phyloP scores from a whole-genome alignment of 2,888 invertebrate genomes.

The Pollenia griseotomentosa region DNA sequence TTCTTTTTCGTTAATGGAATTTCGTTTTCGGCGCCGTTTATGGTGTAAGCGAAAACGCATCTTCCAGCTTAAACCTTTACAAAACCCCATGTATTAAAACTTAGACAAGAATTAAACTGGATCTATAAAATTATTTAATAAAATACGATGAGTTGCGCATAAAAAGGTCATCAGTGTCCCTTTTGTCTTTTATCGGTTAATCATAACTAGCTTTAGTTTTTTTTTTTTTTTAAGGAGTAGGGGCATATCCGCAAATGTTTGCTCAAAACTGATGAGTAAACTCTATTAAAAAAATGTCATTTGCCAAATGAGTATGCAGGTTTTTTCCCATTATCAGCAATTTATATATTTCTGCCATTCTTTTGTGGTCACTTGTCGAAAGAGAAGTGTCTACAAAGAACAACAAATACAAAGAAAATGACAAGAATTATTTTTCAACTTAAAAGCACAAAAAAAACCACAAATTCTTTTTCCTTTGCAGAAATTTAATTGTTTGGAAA shows the following conservation, averaged over 20 bases:
- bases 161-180: too few relatives aligned
- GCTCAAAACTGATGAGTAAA: conserved; percentile 17
- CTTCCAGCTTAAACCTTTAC: too few relatives aligned
- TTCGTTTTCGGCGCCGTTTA: too few relatives aligned
- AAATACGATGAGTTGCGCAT: too few relatives aligned
- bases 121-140: too few relatives aligned
- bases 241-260: conserved; percentile 1
- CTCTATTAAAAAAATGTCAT: conserved; percentile 63
- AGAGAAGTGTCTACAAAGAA: conserved; percentile 32
- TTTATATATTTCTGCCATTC: conserved; percentile 36
- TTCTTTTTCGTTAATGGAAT: too few relatives aligned
- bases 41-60: too few relatives aligned
- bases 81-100: too few relatives aligned
- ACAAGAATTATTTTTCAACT: conserved; percentile 27
- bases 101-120: too few relatives aligned
- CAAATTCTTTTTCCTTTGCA: conserved; percentile 27
- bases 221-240: background rate
- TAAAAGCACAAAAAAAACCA: conserved; percentile 21
- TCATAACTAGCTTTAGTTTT: too few relatives aligned
- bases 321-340: conserved; percentile 24
- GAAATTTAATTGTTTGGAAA: conserved; percentile 67
- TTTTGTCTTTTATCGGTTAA: too few relatives aligned
- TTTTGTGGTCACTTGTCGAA: conserved; percentile 57
- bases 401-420: conserved; percentile 9
- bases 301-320: conserved; percentile 58